Base-by-base conservation (phyloP, 1,140 invertebrate genomes). In the Drosophila nigromelanica region DNA sequence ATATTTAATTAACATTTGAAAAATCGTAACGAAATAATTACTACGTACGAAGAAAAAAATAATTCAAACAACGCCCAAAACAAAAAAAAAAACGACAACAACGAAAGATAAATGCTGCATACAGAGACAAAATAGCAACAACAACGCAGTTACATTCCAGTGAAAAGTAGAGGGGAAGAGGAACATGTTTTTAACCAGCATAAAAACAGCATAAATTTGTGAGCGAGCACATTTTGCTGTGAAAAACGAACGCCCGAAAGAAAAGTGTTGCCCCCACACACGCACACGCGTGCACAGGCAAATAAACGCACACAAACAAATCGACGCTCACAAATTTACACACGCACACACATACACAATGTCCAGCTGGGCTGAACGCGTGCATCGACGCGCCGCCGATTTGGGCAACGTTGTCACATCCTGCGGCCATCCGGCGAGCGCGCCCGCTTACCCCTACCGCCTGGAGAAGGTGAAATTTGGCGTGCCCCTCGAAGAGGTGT, bases 381-480 rank as follows among this genome's bases (percentile, higher is more conserved):
- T 97, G 95, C 96, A 97, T 93, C 93, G 96, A 90, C 94, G 96
- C 92, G 97, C 97, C 78, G 96, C 96, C 91, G 97, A 96, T 89
- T 94, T 97, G 80, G 96, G 96, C 92, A 97, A 96, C 93, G 96
- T 97, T 87, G 96, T 97, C 71, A 97, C 97, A 67, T 97, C 96
- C 69, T 97, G 97, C 92, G 96, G 95, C 73, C 96, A 95, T 93
- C 95, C 95, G 21, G 91, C 92, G 30, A 78, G 90, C 14, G 92
- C 90, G 72, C 94, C 93, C 50, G 94, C 92, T 50, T 96, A 96
- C 21, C 97, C 97, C 91, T 94, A 96, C 78, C 93, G 96, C 89
- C 93, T 98, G 64, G 97, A 98, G 93, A 98, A 98, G 94, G 97
- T 98, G 10, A 98, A 98, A 92, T 98, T 98, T 93, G 97, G 97